Evolutionary conservation across 2,888 invertebrate species (phyloP).

Genomic region (Phyllotreta striolata): DNA sequence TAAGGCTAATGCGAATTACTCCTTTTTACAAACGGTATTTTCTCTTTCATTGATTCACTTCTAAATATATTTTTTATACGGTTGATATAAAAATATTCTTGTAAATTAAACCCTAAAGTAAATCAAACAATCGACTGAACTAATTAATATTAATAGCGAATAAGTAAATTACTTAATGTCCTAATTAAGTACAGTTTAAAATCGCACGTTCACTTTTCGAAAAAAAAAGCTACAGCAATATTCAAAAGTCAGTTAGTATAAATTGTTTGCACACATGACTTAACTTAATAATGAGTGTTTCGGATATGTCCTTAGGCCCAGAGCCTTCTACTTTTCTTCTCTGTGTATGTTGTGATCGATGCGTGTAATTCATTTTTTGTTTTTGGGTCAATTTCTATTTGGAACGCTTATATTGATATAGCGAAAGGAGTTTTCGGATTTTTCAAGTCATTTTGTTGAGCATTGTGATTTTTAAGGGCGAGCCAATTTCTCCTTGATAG

Average conservation of each 20-base stretch:
- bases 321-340: constrained; percentile 19
- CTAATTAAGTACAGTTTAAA: not conserved
- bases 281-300: constrained; percentile 30
- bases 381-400: constrained; percentile 3
- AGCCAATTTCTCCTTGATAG: too few relatives aligned
- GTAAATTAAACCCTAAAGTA: not conserved
- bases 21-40: too few relatives aligned
- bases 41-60: too few relatives aligned
- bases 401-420: constrained; percentile 2
- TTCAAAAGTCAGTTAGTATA: constrained; percentile 27
- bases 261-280: constrained; percentile 24
- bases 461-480: too few relatives aligned
- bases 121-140: constrained; percentile 7
- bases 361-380: constrained; percentile 7
- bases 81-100: constrained; percentile 3
- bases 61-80: constrained; percentile 14
- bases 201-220: not conserved
- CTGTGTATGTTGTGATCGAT: constrained; percentile 21
- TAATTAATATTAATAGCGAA: not conserved
- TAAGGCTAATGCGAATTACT: too few relatives aligned
- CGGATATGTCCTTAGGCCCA: constrained; percentile 26
- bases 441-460: too few relatives aligned
- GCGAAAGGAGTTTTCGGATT: not conserved
- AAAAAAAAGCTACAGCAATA: not conserved
- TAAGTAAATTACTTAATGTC: not conserved